These are phyloP conservation scores for Nipponacmea schrenckii DNA, from an alignment of 2,888 invertebrate genomes.

Conservation along the genomic window DNA sequence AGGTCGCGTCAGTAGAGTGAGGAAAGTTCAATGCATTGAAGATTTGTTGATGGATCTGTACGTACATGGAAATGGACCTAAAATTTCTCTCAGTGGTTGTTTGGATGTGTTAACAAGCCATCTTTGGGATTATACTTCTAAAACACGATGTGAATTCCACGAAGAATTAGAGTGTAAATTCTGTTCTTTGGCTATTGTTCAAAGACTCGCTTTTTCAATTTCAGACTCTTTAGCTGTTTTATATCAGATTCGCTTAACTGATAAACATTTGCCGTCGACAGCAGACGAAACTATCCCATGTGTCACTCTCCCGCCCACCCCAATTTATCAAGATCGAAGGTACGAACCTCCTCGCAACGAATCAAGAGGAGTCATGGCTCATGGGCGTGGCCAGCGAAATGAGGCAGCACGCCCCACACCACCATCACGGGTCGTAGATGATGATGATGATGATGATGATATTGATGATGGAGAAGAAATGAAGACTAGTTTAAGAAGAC, in stretches of 20 bases:
- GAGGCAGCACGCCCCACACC: neutral
- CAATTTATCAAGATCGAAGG: constrained; percentile 32
- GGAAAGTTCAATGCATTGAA: constrained; percentile 48
- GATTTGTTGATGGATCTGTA: constrained; percentile 45
- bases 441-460: constrained; percentile 28
- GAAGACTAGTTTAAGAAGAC: constrained; percentile 34
- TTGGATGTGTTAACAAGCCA: constrained; percentile 40
- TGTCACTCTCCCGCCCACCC: constrained; percentile 36
- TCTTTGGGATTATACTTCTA: constrained; percentile 51
- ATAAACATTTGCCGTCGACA: constrained; percentile 43
- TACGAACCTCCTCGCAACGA: constrained; percentile 23
- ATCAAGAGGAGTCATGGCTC: neutral
- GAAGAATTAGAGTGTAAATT: constrained; percentile 51
- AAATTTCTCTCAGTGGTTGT: constrained; percentile 35
- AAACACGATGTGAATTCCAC: constrained; percentile 50
- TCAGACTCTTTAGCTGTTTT: constrained; percentile 41
- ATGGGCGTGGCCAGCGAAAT: neutral
- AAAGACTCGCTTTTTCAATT: constrained; percentile 48
- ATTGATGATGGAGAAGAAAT: constrained; percentile 19
- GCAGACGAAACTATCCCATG: constrained; percentile 21
- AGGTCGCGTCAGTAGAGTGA: constrained; percentile 37
- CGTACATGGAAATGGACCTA: constrained; percentile 36
- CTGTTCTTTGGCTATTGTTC: constrained; percentile 50
- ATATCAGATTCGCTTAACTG: constrained; percentile 42
- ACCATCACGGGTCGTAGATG: neutral